Evolutionary conservation across 2,888 invertebrate genomes (phyloP), one percentile per base, ranked within the genome.

Genomic region (Aleiodes leptofemur): DNA sequence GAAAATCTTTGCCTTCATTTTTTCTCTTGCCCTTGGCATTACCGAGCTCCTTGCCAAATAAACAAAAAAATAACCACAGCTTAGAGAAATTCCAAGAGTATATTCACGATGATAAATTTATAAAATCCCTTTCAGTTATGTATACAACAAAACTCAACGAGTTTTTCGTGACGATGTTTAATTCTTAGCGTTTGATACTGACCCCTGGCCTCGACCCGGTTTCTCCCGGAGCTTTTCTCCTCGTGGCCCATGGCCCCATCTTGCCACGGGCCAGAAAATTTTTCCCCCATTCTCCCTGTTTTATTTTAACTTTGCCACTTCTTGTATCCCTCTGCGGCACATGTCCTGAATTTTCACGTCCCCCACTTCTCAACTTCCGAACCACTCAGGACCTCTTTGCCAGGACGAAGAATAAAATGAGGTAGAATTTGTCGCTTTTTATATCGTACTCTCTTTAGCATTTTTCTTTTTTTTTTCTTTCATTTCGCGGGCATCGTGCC

Each of bases 161-260:
- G 13, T 51, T 50, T 29, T 48, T 34, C 23, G 38, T 61, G 43
- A 38, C 53, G 34, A 38, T 43, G n/a, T 57, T 69, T 57, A 69
- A 43, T 43, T 43, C 43, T 73, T 69, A 29, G 34, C 51, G 68
- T 59, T 43, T 73, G 29, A 55, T 43, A 34, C 68, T 73, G 73
- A 73, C 69, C 69, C 51, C 56, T 73, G 69, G 51, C 73, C 73
- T 73, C 73, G 73, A 73, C 73, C 73, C 31, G 69, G 59, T 73
- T 73, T 66, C 56, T 61, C 61, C 31, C n/a, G 43, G 38, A 48
- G 23, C 68, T 68, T 50, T 9, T 31, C 59, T 59, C 31, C 59
- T 59, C n/a, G 59, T 31, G 43, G 43, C 43, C 43, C 43, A 43
- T 43, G 43, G 43, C 43, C 43, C 43, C 43, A 9, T 43, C 43